A percentile compares a stretch with the other conserved stretches of the same genome.
Conservation (phyloP, 2,797 vertebrate species). For the Halcyon leucocephala region DNA sequence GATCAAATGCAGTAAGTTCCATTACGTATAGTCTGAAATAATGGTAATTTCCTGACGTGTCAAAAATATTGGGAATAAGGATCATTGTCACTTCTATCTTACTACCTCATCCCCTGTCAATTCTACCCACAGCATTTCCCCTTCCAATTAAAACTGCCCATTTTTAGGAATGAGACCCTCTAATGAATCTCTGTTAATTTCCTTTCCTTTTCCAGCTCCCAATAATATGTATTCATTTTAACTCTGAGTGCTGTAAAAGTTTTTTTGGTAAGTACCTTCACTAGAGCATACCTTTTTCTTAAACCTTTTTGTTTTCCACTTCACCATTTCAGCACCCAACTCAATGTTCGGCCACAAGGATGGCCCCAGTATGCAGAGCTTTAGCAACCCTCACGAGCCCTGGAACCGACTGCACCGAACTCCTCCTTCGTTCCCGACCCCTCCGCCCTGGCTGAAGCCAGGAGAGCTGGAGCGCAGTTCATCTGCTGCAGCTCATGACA, state of each 20-base stretch:
- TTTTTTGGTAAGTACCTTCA: constrained; percentile 83
- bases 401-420: constrained; percentile 99
- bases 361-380: constrained; percentile 89
- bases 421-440: constrained; percentile 96
- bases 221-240: constrained; percentile 88
- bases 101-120: constrained; percentile 25
- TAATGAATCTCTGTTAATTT: constrained; percentile 82
- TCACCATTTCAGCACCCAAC: constrained; percentile 90
- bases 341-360: constrained; percentile 97
- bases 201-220: constrained; percentile 87
- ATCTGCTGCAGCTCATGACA: constrained; percentile 92
- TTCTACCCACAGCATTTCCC: constrained; percentile 44
- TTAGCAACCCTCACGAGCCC: constrained; percentile 90
- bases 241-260: constrained; percentile 84
- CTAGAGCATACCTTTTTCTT: constrained; percentile 79
- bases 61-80: constrained; percentile 27
- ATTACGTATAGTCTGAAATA: neutral
- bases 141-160: constrained; percentile 60
- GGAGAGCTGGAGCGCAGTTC: constrained; percentile 94
- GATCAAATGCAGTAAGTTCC: constrained; percentile 9
- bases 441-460: constrained; percentile 98
- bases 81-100: constrained; percentile 42
- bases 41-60: neutral
- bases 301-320: constrained; percentile 84
- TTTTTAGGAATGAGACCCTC: constrained; percentile 69